Evolutionary conservation across 2,113 vertebrate genomes (phyloP).

Genomic region (Nothobranchius furzeri): DNA sequence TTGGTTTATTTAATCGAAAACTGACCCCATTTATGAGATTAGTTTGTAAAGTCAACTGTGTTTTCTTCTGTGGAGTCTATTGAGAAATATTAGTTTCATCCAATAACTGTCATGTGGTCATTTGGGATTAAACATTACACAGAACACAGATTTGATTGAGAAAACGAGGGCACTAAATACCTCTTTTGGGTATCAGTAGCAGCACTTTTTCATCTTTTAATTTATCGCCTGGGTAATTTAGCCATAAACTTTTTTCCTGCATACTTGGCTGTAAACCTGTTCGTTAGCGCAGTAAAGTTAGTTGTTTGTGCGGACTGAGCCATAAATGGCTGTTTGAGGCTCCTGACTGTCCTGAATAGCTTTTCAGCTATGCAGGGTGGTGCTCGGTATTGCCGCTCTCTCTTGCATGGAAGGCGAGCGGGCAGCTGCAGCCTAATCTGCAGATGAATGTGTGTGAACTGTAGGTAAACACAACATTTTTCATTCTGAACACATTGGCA

Average conservation of each 20-base stretch:
- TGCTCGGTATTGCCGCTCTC: conserved; percentile 28
- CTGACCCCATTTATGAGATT: no score
- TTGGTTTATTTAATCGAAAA: no score
- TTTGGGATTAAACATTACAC: not conserved
- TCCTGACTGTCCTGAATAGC: no score
- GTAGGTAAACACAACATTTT: conserved; percentile 55
- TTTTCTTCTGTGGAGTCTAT: not conserved
- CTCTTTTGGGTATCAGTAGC: not conserved
- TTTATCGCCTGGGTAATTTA: not conserved
- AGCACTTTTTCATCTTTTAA: not conserved
- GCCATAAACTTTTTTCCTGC: not conserved
- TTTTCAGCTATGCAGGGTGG: not conserved
- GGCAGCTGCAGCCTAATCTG: conserved; percentile 60
- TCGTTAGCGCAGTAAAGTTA: no score
- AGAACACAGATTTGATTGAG: not conserved
- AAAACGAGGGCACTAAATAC: not conserved
- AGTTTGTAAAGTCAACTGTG: not conserved
- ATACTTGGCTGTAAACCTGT: not conserved
- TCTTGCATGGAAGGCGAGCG: conserved; percentile 35
- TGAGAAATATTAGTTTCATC: not conserved
- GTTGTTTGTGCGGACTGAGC: not conserved
- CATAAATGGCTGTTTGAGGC: not conserved
- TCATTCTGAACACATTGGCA: conserved; percentile 53
- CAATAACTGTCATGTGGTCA: not conserved
- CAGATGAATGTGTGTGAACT: conserved; percentile 35